A percentile compares a stretch with the other conserved stretches of the same genome.
These are phyloP conservation scores for Perizoma flavofasciatum DNA, from an alignment of 2,888 invertebrate genomes.

Conservation along the genomic window DNA sequence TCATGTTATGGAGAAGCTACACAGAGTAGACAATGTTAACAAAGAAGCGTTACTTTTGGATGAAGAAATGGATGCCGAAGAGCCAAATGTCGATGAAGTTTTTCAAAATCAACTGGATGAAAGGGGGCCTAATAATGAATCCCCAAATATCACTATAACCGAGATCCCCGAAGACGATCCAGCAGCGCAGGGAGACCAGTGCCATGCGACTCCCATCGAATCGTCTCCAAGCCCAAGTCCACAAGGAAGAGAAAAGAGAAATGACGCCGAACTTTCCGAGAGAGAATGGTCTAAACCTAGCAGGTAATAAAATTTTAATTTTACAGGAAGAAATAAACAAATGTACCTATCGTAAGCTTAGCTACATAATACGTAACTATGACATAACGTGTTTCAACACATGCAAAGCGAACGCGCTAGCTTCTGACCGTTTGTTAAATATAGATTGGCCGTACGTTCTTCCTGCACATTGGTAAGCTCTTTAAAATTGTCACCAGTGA, in stretches of 20 bases:
- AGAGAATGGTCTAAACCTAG: constrained; percentile 78
- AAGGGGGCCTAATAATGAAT: constrained; percentile 60
- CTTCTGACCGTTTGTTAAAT: constrained; percentile 77
- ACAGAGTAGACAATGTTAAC: constrained; percentile 61
- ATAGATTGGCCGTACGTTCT: constrained; percentile 72
- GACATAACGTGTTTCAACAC: constrained; percentile 75
- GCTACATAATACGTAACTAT: constrained; percentile 56
- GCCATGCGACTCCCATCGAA: constrained; percentile 65
- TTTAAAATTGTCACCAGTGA: constrained; percentile 81
- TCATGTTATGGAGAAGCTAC: constrained; percentile 75
- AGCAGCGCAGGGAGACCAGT: constrained; percentile 51
- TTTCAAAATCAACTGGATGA: constrained; percentile 74
- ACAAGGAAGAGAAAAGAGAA: constrained; percentile 54
- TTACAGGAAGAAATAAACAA: constrained; percentile 26
- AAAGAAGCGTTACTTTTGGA: constrained; percentile 69
- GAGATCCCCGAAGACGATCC: constrained; percentile 74
- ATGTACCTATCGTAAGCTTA: constrained; percentile 35
- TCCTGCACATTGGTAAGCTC: constrained; percentile 79
- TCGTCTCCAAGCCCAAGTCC: constrained; percentile 75
- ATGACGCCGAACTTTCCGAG: constrained; percentile 55
- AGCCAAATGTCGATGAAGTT: constrained; percentile 74
- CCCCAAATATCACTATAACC: constrained; percentile 78
- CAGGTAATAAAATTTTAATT: constrained; percentile 64
- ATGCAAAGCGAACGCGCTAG: constrained; percentile 78
- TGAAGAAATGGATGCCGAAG: constrained; percentile 71